Evolutionary conservation across 2,888 invertebrate genomes (phyloP).

Genomic region (Steinernema hermaphroditum): DNA sequence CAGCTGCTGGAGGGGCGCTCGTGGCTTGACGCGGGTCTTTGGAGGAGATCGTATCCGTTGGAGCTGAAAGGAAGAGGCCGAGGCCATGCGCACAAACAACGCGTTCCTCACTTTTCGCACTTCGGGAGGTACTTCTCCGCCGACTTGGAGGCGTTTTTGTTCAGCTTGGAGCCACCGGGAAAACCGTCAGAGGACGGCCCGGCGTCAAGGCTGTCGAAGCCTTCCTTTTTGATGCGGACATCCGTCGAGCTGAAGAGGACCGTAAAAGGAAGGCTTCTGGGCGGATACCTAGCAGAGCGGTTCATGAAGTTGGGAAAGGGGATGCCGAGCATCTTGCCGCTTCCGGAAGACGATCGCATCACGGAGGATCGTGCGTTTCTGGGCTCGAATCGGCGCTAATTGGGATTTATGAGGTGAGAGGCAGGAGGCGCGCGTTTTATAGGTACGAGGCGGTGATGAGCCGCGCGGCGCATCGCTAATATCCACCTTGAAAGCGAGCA

Average conservation of each 20-base stretch:
- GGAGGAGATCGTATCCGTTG: not conserved
- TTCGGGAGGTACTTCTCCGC: slow-evolving; percentile 14
- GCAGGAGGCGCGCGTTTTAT: not conserved
- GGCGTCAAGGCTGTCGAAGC: slow-evolving; percentile 1
- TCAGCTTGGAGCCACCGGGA: not conserved
- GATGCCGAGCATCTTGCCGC: slow-evolving; percentile 15
- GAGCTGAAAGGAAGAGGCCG: slow-evolving; percentile 6
- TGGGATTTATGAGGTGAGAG: slow-evolving; percentile 6
- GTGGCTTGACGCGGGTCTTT: not conserved
- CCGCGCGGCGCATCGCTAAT: slow-evolving; percentile 14
- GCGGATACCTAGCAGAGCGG: not conserved
- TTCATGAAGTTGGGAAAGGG: slow-evolving; percentile 13
- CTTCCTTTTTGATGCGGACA: slow-evolving; percentile 4
- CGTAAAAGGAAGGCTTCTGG: not conserved
- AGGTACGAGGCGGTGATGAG: slow-evolving; percentile 9
- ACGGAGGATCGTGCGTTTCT: not conserved
- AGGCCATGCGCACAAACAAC: too few species aligned
- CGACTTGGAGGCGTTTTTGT: slow-evolving; percentile 15
- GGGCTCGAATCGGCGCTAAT: slow-evolving; percentile 2
- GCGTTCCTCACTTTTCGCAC: not conserved
- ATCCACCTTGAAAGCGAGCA: slow-evolving; percentile 12
- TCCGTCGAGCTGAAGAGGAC: slow-evolving; percentile 5
- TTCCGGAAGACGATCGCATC: slow-evolving; percentile 11
- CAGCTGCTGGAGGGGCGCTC: not conserved
- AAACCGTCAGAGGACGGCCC: not conserved